These are phyloP conservation scores for Acrocyrtus sp. DNA, from an alignment of 2,888 invertebrate genomes.

Conservation along the genomic window DNA sequence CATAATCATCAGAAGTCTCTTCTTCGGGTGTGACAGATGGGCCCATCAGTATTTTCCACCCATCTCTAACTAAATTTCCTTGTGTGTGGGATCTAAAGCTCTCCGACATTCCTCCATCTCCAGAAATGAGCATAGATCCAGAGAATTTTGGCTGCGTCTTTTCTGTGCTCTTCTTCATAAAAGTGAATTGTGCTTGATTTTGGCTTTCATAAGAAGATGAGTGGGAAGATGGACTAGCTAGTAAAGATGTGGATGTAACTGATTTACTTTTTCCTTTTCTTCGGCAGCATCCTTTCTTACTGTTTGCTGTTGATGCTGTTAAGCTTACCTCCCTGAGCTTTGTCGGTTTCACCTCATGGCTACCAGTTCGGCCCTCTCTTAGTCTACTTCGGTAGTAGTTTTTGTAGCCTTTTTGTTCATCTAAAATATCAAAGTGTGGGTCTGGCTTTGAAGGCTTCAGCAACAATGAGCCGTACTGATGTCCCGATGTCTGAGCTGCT, in stretches of 20 bases:
- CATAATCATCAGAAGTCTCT: not conserved
- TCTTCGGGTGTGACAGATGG: slow-evolving; percentile 36
- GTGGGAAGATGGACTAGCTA: not conserved
- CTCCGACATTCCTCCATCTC: slow-evolving; percentile 24
- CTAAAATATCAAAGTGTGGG: slow-evolving; percentile 37
- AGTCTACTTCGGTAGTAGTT: slow-evolving; percentile 9
- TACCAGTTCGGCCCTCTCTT: slow-evolving; percentile 41
- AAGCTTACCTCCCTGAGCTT: not conserved
- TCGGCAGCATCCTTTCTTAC: not conserved
- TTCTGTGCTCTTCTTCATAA: slow-evolving; percentile 18
- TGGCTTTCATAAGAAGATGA: slow-evolving; percentile 11
- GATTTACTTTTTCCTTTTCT: not conserved
- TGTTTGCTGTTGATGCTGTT: not conserved
- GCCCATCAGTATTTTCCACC: slow-evolving; percentile 45
- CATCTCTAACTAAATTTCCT: slow-evolving; percentile 16
- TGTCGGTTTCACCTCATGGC: slow-evolving; percentile 18
- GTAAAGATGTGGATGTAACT: not conserved
- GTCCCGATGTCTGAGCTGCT: slow-evolving; percentile 4
- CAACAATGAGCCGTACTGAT: slow-evolving; percentile 22
- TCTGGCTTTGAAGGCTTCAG: slow-evolving; percentile 28
- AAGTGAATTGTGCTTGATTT: not conserved
- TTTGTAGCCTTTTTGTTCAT: slow-evolving; percentile 31
- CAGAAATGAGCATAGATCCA: slow-evolving; percentile 34
- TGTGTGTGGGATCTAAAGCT: not conserved
- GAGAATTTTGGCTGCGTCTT: slow-evolving; percentile 19